Evolutionary conservation across 2,888 invertebrate species (phyloP).

Genomic region (Copidosoma aretas): DNA sequence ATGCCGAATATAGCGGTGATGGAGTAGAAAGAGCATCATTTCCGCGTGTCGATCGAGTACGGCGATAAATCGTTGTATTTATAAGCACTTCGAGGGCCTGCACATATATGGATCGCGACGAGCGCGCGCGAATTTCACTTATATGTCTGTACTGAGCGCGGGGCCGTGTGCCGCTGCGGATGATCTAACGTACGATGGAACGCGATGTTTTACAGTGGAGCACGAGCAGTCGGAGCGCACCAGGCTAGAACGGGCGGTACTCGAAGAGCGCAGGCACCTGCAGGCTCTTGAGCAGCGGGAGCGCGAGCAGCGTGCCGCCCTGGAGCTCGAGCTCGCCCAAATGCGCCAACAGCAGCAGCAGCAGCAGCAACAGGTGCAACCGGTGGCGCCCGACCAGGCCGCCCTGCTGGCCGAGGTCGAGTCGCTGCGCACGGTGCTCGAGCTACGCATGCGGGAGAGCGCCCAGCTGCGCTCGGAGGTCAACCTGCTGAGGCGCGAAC

Average conservation of each 20-base stretch:
- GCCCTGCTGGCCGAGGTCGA: conserved; percentile 76
- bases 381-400: conserved; percentile 1
- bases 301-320: conserved; percentile 53
- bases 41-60: too few species aligned
- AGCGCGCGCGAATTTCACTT: too few species aligned
- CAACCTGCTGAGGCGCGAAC: conserved; percentile 71
- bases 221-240: conserved; percentile 50
- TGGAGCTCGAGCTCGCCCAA: conserved; percentile 64
- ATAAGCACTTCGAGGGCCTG: too few species aligned
- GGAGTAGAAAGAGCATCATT: too few species aligned
- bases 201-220: conserved; percentile 54
- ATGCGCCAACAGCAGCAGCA: conserved; percentile 57
- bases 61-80: too few species aligned
- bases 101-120: too few species aligned
- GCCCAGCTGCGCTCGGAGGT: conserved; percentile 76
- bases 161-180: too few species aligned
- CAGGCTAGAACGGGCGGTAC: conserved; percentile 48
- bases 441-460: conserved; percentile 86
- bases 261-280: conserved; percentile 53
- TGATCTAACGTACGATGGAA: too few species aligned
- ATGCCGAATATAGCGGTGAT: too few species aligned
- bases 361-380: conserved; percentile 39
- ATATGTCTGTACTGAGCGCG: too few species aligned
- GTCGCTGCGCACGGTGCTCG: conserved; percentile 86
- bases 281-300: conserved; percentile 52